Evolutionary conservation across 2,888 invertebrate species (phyloP).

Genomic region (Cacoxenus indagator): DNA sequence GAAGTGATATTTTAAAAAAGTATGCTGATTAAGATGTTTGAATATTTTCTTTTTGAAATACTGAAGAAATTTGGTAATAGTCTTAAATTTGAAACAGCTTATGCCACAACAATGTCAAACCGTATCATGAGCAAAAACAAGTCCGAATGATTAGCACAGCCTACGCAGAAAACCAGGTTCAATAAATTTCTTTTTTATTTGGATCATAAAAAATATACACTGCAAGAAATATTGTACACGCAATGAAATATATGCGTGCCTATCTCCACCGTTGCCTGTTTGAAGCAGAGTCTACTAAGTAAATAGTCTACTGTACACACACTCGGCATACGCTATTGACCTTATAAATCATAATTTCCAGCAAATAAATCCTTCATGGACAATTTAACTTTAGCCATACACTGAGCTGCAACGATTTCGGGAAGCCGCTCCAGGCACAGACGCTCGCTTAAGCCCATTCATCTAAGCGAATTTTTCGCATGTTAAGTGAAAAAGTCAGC

Average conservation of each 20-base stretch:
- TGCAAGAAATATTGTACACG: not conserved
- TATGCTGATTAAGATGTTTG: too few relatives aligned
- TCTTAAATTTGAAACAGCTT: too few relatives aligned
- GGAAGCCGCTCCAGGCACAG: not conserved
- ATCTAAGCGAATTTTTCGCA: slow-evolving; percentile 1
- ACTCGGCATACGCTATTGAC: slow-evolving; percentile 42
- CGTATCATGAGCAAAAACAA: too few relatives aligned
- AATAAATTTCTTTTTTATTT: too few relatives aligned
- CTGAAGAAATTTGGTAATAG: too few relatives aligned
- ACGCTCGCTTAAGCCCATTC: not conserved
- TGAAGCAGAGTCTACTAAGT: slow-evolving; percentile 1
- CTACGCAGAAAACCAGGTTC: slow-evolving; percentile 42
- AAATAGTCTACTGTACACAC: slow-evolving; percentile 30
- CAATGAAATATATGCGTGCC: slow-evolving; percentile 9
- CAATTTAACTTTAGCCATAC: slow-evolving; percentile 50
- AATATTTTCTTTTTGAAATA: too few relatives aligned
- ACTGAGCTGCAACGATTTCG: slow-evolving; percentile 47
- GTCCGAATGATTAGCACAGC: too few relatives aligned
- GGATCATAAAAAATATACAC: slow-evolving; percentile 12
- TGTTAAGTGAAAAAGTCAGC: not conserved
- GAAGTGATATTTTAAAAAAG: too few relatives aligned
- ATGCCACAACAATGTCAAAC: too few relatives aligned
- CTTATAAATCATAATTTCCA: slow-evolving; percentile 61
- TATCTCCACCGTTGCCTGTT: too few relatives aligned
- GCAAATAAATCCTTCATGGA: slow-evolving; percentile 59